These are phyloP conservation scores for Manis crassicaudata DNA, from an alignment of 2,797 vertebrate genomes.

Conservation along the genomic window DNA sequence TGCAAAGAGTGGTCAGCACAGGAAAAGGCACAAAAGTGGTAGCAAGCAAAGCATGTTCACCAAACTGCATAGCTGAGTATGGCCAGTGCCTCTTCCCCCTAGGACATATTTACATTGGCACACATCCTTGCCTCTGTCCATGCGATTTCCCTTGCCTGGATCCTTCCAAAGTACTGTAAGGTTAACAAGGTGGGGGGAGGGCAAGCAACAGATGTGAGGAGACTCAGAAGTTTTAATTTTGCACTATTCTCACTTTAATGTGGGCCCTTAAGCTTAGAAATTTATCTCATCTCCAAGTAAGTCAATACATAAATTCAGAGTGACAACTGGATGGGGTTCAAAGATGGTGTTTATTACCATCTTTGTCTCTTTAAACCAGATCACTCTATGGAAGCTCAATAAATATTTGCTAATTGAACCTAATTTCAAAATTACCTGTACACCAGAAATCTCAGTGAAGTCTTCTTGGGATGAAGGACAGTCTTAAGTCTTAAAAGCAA, in stretches of 20 bases:
- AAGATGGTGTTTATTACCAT: not conserved
- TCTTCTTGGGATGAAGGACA: not conserved
- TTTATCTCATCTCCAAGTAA: conserved; percentile 2
- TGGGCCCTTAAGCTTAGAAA: not conserved
- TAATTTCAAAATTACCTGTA: conserved; percentile 28
- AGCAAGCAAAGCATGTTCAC: not conserved
- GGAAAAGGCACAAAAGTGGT: not conserved
- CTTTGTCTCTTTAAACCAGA: not conserved
- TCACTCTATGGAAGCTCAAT: not conserved
- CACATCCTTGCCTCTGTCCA: not conserved
- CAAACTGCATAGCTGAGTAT: not conserved
- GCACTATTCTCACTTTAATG: not conserved
- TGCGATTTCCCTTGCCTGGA: not conserved
- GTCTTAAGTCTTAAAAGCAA: not conserved
- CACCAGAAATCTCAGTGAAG: not conserved
- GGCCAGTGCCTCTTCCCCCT: not conserved
- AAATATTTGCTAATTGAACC: not conserved
- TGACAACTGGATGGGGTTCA: not conserved
- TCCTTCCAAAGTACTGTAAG: not conserved
- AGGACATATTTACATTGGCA: not conserved
- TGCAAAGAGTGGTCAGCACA: not conserved
- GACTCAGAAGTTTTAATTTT: conserved; percentile 6
- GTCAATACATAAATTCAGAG: not conserved
- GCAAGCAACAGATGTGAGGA: not conserved
- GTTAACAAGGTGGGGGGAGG: not conserved